phyloP scores from a whole-genome alignment of 2,888 invertebrate species.

The Ashinkailepas kermadecensis region DNA sequence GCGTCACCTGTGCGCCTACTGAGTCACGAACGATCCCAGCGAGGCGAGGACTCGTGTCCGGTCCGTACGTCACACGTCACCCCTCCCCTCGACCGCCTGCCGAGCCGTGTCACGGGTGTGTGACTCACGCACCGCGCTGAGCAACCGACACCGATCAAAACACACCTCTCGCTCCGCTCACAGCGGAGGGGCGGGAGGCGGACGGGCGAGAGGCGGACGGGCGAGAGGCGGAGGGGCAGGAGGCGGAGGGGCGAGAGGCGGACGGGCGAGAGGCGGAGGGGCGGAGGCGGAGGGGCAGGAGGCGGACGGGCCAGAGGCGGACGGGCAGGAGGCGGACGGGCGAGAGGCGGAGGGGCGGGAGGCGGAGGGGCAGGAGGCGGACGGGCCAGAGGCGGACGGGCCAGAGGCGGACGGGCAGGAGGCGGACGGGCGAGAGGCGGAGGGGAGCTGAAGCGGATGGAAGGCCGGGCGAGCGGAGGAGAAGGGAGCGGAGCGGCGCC shows the following conservation, averaged over 20 bases:
- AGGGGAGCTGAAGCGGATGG: too few species aligned
- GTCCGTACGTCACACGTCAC: too few species aligned
- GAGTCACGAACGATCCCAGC: too few species aligned
- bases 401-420: neutral
- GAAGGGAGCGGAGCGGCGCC: too few species aligned
- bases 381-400: too few species aligned
- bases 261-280: too few species aligned
- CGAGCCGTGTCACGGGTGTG: neutral
- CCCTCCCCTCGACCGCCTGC: too few species aligned
- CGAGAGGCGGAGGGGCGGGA: neutral
- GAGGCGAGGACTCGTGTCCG: too few species aligned
- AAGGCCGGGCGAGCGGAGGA: too few species aligned
- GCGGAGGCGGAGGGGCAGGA: neutral
- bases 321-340: neutral
- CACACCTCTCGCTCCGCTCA: neutral
- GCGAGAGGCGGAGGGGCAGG: neutral
- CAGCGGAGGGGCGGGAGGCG: neutral
- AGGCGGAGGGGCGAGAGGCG: neutral
- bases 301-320: neutral
- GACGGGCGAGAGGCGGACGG: neutral
- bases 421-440: neutral
- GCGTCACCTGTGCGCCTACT: too few species aligned
- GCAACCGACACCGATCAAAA: neutral
- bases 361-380: neutral
- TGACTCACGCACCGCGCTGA: conserved; percentile 1